phyloP scores from a whole-genome alignment of 2,113 vertebrate genomes.

The human region DNA sequence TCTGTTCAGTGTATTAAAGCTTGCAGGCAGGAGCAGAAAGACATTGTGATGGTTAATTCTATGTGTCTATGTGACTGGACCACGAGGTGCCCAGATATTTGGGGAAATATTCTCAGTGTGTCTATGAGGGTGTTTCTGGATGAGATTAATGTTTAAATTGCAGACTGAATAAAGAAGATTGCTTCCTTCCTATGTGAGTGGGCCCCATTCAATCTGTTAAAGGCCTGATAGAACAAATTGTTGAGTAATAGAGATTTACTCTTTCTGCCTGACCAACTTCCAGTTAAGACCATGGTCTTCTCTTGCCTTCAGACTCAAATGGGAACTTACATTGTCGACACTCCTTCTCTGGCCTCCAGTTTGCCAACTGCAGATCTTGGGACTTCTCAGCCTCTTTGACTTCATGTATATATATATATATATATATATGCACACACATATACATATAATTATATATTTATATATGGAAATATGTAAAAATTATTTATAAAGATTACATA shows the following conservation, averaged over 20 bases:
- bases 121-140: background rate
- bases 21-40: background rate
- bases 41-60: background rate
- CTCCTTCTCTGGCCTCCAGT: background rate
- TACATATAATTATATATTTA: no score
- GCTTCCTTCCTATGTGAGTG: rapidly evolving
- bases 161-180: background rate
- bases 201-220: background rate
- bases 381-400: no score
- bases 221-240: background rate
- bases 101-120: background rate
- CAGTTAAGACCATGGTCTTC: no score
- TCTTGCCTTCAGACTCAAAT: background rate
- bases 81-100: no score
- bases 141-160: background rate
- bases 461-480: no score
- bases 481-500: no score
- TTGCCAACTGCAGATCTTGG: background rate
- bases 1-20: background rate
- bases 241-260: rapidly evolving
- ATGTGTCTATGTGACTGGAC: background rate
- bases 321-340: rapidly evolving
- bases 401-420: no score
- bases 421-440: no score
- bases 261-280: background rate